Percentiles rank a stretch among this genome's conserved stretches.
These are phyloP conservation scores for Chironomus tentans DNA, from an alignment of 2,888 invertebrate genomes.

Conservation along the genomic window DNA sequence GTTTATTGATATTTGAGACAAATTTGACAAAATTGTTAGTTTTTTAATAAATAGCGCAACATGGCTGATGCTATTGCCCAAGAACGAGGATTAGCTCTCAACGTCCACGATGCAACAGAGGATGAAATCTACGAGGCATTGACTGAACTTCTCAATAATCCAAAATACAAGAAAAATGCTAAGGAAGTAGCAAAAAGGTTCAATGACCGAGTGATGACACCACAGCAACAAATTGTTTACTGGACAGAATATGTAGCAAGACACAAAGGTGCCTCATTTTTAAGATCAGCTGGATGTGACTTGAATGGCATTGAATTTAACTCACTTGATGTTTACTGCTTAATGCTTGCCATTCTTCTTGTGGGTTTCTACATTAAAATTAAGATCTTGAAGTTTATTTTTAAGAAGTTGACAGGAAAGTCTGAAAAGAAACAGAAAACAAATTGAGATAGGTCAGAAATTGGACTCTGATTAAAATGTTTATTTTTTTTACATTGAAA, in stretches of 20 bases:
- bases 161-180: conserved; percentile 30
- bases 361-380: not conserved
- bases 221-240: conserved; percentile 29
- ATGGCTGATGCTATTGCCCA: too few relatives aligned
- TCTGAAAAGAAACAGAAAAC: not conserved
- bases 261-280: conserved; percentile 29
- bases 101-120: too few relatives aligned
- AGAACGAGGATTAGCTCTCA: too few relatives aligned
- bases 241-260: conserved; percentile 30
- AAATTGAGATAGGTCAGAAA: conserved; percentile 29
- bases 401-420: not conserved
- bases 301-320: not conserved
- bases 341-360: not conserved
- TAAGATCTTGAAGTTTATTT: not conserved
- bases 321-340: not conserved
- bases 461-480: too few relatives aligned
- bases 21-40: too few relatives aligned
- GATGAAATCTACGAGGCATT: too few relatives aligned
- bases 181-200: conserved; percentile 27
- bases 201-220: conserved; percentile 27
- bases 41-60: too few relatives aligned
- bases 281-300: conserved; percentile 16
- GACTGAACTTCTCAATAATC: conserved; percentile 31
- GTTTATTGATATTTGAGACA: too few relatives aligned
- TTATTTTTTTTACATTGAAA: too few relatives aligned